phyloP scores from a whole-genome alignment of 1,140 invertebrate species.

The Aethina tumida region DNA sequence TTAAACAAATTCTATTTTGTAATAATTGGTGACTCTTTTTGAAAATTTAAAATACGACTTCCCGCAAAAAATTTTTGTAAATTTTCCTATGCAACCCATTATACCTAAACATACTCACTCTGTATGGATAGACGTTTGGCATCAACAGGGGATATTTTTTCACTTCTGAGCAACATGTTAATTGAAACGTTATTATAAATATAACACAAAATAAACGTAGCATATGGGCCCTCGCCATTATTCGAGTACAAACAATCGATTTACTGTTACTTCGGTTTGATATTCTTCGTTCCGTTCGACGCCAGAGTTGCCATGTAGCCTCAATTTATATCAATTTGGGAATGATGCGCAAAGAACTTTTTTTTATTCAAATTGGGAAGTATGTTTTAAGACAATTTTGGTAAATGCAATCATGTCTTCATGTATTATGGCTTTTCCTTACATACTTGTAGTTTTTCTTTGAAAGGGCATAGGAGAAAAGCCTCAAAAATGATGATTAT shows the following conservation, averaged over 20 bases:
- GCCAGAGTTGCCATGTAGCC: too few species aligned
- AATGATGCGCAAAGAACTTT: too few species aligned
- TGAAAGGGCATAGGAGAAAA: too few species aligned
- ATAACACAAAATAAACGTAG: slow-evolving; percentile 14
- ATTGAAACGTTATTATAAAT: slow-evolving; percentile 15
- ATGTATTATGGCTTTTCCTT: too few species aligned
- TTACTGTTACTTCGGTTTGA: too few species aligned
- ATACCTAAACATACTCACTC: slow-evolving; percentile 40
- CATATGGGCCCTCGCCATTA: slow-evolving; percentile 25
- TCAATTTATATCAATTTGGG: too few species aligned
- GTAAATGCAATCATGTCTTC: too few species aligned
- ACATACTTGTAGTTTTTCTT: too few species aligned
- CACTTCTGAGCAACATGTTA: slow-evolving; percentile 23
- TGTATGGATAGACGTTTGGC: slow-evolving; percentile 58
- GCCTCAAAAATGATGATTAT: too few species aligned
- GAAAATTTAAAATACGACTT: slow-evolving; percentile 7
- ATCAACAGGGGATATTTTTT: slow-evolving; percentile 55
- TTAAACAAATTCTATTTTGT: not conserved
- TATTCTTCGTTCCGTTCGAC: too few species aligned
- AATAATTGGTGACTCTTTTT: not conserved
- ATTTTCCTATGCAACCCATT: slow-evolving; percentile 5
- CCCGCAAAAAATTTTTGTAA: not conserved
- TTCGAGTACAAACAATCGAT: slow-evolving; percentile 12
- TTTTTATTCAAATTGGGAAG: too few species aligned
- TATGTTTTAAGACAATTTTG: too few species aligned